Evolutionary conservation across 1,140 invertebrate species (phyloP).

Genomic region (Chlorops oryzae): DNA sequence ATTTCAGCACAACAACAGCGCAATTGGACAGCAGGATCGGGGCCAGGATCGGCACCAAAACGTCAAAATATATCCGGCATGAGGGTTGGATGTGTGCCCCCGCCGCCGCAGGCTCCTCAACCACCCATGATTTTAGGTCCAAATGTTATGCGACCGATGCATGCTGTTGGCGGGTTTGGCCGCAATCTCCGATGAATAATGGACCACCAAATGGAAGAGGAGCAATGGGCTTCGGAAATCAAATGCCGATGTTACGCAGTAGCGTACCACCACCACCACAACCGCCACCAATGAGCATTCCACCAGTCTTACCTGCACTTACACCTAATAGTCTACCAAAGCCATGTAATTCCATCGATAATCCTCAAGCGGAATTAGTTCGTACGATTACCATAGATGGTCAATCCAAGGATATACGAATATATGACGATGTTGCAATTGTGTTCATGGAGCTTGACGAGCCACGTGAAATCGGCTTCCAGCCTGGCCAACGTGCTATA

Average conservation of each 20-base stretch:
- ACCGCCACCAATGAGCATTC: conserved; percentile 22
- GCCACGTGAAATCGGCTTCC: conserved; percentile 77
- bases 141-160: conserved; percentile 1
- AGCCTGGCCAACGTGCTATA: conserved; percentile 60
- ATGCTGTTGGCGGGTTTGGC: conserved; percentile 11
- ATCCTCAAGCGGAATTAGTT: conserved; percentile 41
- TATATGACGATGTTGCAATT: conserved; percentile 77
- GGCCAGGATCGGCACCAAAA: conserved; percentile 13
- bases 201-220: conserved; percentile 1
- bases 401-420: conserved; percentile 72
- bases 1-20: conserved; percentile 18
- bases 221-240: background rate
- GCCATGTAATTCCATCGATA: conserved; percentile 42
- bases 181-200: background rate
- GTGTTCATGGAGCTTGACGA: conserved; percentile 78
- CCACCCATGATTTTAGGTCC: conserved; percentile 16
- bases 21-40: conserved; percentile 15
- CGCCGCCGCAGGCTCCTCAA: conserved; percentile 33
- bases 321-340: conserved; percentile 24
- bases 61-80: conserved; percentile 10
- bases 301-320: conserved; percentile 19
- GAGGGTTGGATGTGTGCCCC: conserved; percentile 21
- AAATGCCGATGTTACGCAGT: conserved; percentile 1
- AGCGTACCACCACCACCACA: conserved; percentile 30
- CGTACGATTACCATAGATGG: conserved; percentile 80